A percentile compares a stretch with the other conserved stretches of the same genome.
These are phyloP conservation scores for Lathronympha strigana DNA, from an alignment of 2,888 invertebrate genomes.

Conservation along the genomic window DNA sequence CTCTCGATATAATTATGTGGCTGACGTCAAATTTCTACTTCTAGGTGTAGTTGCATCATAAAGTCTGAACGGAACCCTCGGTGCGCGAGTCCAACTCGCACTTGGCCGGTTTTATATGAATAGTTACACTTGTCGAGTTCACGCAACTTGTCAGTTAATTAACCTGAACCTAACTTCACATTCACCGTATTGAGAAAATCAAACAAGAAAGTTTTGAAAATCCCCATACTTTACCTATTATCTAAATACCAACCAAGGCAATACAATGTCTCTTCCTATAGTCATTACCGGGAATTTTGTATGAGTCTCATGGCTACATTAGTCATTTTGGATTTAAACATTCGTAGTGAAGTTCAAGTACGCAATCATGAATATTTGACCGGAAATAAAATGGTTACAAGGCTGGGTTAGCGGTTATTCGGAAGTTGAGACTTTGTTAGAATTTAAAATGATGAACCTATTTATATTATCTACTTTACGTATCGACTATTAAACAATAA, in stretches of 20 bases:
- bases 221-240: conserved; percentile 2
- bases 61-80: no score
- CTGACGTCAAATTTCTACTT: no score
- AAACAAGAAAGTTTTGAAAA: conserved; percentile 16
- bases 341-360: not conserved
- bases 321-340: not conserved
- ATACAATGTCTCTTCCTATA: not conserved
- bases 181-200: conserved; percentile 18
- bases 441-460: not conserved
- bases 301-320: not conserved
- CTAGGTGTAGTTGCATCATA: no score
- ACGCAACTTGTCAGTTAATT: no score
- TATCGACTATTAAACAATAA: no score
- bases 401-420: not conserved
- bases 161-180: no score
- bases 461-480: not conserved
- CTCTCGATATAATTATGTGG: no score
- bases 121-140: no score
- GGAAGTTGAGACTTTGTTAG: not conserved
- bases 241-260: not conserved
- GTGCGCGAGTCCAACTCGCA: no score
- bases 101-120: no score
- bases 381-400: conserved; percentile 21
- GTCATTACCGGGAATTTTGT: not conserved
- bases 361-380: conserved; percentile 32